Evolutionary conservation across 2,888 invertebrate genomes (phyloP).

Genomic region (Meliscaeva auricollis): DNA sequence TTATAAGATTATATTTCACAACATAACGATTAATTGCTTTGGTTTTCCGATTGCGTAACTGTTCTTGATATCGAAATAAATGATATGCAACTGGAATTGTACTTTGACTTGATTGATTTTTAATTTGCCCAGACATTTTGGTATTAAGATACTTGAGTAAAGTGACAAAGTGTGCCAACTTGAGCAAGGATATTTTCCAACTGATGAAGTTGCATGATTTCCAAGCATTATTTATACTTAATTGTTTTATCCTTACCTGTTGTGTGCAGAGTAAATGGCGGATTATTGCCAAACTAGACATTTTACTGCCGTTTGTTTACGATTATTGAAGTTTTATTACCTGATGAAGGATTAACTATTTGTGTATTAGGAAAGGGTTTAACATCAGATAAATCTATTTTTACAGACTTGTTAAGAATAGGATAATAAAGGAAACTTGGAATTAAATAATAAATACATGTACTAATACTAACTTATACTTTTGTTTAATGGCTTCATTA

Average conservation of each 20-base stretch:
- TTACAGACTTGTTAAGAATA: too few species aligned
- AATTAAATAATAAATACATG: too few species aligned
- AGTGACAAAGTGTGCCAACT: neutral
- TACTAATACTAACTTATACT: too few species aligned
- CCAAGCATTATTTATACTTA: neutral
- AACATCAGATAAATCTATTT: too few species aligned
- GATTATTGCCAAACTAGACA: too few species aligned
- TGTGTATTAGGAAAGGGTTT: too few species aligned
- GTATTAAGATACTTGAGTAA: neutral
- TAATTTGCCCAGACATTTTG: neutral
- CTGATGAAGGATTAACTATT: too few species aligned
- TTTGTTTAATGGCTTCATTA: too few species aligned
- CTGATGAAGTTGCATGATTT: neutral
- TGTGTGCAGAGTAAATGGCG: neutral
- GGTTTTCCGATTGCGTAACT: slow-evolving; percentile 10
- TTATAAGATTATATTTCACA: slow-evolving; percentile 30
- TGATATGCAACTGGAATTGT: slow-evolving; percentile 32
- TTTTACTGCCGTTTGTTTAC: neutral
- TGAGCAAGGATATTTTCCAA: neutral
- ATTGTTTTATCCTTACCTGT: neutral
- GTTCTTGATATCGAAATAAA: slow-evolving; percentile 31
- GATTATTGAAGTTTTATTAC: neutral
- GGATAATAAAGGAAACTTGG: too few species aligned
- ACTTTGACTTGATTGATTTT: neutral
- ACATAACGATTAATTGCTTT: neutral